These are phyloP conservation scores for Hexactinellida sp. DNA, from an alignment of 37 sponge, comb jelly and placozoan genomes.

Conservation along the genomic window DNA sequence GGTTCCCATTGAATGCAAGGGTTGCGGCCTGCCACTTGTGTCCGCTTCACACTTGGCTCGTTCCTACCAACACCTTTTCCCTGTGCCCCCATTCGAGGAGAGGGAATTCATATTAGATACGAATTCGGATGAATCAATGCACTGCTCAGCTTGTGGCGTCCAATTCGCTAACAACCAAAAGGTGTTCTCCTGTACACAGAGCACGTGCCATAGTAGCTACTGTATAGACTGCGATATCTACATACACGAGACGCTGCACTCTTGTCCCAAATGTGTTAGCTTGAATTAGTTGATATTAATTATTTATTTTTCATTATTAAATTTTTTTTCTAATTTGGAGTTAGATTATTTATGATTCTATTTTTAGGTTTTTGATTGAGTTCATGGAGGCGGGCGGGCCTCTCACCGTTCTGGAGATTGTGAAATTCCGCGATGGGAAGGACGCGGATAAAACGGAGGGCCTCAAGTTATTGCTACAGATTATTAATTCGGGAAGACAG, in stretches of 20 bases:
- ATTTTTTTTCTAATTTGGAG: background rate
- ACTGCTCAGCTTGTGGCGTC: background rate
- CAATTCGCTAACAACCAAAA: background rate
- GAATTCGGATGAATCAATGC: background rate
- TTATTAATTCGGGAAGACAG: conserved; percentile 72
- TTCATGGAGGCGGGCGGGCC: conserved; percentile 95
- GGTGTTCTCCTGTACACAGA: background rate
- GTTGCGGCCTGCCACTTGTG: conserved; percentile 72
- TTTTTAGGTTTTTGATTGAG: conserved; percentile 72
- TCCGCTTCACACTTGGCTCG: conserved; percentile 84
- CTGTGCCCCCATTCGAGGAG: conserved; percentile 55
- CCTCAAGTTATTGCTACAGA: conserved; percentile 41
- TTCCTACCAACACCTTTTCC: conserved; percentile 88
- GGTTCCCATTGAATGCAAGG: conserved; percentile 77
- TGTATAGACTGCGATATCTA: conserved; percentile 83
- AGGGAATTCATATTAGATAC: background rate
- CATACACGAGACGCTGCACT: conserved; percentile 78
- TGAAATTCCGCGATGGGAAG: conserved; percentile 44
- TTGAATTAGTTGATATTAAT: background rate
- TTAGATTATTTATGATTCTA: conserved; percentile 14
- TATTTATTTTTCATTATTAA: background rate
- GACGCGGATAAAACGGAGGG: conserved; percentile 57
- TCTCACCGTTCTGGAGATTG: conserved; percentile 84
- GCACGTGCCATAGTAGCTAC: conserved; percentile 16
- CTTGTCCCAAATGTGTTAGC: conserved; percentile 66